Percentiles rank a stretch among this genome's conserved stretches.
Conservation (phyloP, 2,113 vertebrate species). For the Corythornis madagascariensis region DNA sequence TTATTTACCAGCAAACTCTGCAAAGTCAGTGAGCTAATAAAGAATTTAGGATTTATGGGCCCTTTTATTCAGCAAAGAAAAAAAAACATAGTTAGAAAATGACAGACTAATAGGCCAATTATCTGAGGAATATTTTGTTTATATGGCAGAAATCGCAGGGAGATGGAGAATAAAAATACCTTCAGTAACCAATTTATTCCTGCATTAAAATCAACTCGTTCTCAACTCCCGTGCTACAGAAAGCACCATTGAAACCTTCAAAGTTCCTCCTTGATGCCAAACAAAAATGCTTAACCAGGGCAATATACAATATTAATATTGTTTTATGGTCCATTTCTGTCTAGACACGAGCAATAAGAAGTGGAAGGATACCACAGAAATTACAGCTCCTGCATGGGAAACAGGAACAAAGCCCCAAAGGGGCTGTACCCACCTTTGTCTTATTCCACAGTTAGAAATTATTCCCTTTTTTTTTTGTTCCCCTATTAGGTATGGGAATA, state of each 20-base stretch:
- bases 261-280: slow-evolving; percentile 43
- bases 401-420: slow-evolving; percentile 47
- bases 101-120: slow-evolving; percentile 40
- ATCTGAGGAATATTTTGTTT: slow-evolving; percentile 52
- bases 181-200: slow-evolving; percentile 39
- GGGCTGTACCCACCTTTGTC: background rate
- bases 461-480: background rate
- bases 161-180: slow-evolving; percentile 43
- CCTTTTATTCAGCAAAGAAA: slow-evolving; percentile 34
- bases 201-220: slow-evolving; percentile 52
- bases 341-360: slow-evolving; percentile 41
- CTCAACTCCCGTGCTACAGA: slow-evolving; percentile 22
- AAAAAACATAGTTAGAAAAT: slow-evolving; percentile 15
- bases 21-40: slow-evolving; percentile 70
- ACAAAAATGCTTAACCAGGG: slow-evolving; percentile 42
- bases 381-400: slow-evolving; percentile 26
- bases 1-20: slow-evolving; percentile 66
- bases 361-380: slow-evolving; percentile 23
- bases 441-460: slow-evolving; percentile 44
- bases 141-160: slow-evolving; percentile 50
- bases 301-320: slow-evolving; percentile 57
- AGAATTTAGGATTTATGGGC: slow-evolving; percentile 55
- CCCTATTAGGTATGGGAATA: background rate
- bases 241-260: slow-evolving; percentile 57
- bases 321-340: slow-evolving; percentile 42